Conservation (phyloP, 2,113 vertebrate species). For the Okapia johnstoni region DNA sequence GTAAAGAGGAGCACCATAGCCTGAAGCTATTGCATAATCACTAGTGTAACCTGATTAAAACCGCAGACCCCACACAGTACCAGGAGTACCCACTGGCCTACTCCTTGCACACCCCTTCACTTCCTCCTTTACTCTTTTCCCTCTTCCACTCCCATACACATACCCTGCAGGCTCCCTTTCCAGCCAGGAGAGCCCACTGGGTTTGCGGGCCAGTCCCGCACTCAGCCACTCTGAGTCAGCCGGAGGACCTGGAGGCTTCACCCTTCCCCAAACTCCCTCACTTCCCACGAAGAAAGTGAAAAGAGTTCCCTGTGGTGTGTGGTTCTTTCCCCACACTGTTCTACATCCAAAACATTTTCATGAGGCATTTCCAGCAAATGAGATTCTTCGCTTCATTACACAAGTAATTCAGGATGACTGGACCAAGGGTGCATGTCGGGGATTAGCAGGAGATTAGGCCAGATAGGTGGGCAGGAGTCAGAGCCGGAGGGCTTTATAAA, state of each 20-base stretch:
- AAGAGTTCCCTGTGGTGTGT: neutral
- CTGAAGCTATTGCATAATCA: neutral
- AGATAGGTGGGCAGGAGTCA: neutral
- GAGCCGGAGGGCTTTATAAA: neutral
- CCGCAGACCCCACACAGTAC: neutral
- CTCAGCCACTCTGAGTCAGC: neutral
- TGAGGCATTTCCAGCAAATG: neutral
- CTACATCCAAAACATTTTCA: neutral
- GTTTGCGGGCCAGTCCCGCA: neutral
- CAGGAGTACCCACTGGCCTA: neutral
- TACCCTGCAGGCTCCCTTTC: neutral
- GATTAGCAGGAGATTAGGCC: slow-evolving; percentile 53
- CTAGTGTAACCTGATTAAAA: neutral
- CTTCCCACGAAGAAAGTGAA: neutral
- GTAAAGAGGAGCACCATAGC: neutral
- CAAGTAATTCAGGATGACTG: neutral
- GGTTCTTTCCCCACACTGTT: neutral
- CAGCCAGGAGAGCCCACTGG: neutral
- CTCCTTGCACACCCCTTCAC: neutral
- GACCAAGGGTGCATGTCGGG: neutral
- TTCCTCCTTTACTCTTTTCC: neutral
- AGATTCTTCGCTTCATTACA: slow-evolving; percentile 45
- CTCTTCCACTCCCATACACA: no score
- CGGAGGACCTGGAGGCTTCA: no score
- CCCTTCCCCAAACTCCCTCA: neutral